Percentiles rank a stretch among this genome's conserved stretches.
These are phyloP conservation scores for Drosophila peninsularis DNA, from an alignment of 2,888 invertebrate species.

Conservation along the genomic window DNA sequence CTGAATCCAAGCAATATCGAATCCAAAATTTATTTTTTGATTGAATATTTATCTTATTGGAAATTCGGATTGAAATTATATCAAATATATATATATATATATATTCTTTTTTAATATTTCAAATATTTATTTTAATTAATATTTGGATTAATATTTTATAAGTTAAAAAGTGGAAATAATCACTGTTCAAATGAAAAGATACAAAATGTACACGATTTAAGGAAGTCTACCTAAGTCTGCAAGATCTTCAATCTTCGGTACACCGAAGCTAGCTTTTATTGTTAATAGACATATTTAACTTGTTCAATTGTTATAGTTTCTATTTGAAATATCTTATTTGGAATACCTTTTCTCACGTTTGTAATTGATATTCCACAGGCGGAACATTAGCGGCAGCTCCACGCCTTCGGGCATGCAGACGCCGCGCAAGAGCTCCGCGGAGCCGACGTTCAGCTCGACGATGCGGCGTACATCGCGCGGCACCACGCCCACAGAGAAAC, in stretches of 20 bases:
- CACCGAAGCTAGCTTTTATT: conserved; percentile 16
- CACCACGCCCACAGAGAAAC: conserved; percentile 85
- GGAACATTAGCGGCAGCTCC: conserved; percentile 84
- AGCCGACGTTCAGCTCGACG: conserved; percentile 82
- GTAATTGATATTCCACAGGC: conserved; percentile 60
- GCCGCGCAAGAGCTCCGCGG: conserved; percentile 84
- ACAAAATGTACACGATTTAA: background rate
- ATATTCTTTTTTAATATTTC: background rate
- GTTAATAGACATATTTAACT: conserved; percentile 10
- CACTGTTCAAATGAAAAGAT: too few relatives aligned
- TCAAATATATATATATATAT: background rate
- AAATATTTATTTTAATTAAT: background rate
- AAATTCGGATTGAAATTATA: background rate
- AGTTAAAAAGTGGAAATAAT: too few relatives aligned
- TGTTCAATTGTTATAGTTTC: conserved; percentile 30
- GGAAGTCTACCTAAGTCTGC: background rate
- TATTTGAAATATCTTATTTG: background rate
- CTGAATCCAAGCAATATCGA: background rate
- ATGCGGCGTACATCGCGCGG: conserved; percentile 84
- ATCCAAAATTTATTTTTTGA: background rate
- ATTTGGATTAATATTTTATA: background rate
- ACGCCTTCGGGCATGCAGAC: conserved; percentile 85
- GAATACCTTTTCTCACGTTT: conserved; percentile 19
- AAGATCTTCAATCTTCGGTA: conserved; percentile 10
- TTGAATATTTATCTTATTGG: background rate